Evolutionary conservation across 2,888 invertebrate genomes (phyloP), one percentile per base, ranked within the genome.

Genomic region (Caenorhabditis sp.): DNA sequence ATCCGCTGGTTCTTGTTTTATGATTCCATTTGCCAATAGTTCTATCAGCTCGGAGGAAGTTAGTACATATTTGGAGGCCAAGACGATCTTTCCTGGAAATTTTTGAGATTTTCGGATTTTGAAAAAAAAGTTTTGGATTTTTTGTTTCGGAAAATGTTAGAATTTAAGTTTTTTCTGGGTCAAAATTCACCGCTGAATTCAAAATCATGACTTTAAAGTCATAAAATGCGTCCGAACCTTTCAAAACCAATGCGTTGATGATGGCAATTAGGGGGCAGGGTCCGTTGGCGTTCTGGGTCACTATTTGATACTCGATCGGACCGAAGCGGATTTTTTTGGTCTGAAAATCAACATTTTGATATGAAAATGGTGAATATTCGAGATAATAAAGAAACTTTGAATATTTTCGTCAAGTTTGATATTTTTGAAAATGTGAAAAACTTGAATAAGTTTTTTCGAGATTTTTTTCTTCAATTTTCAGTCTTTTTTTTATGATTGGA

Each of bases 261-360:
- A 94, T 93, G 26, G 94, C 94, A 56, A 94, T 92, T 31, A 94
- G 90, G 1, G 94, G 94, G 90, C 94, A 94, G 0, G 94, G 94
- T 8, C 94, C 94, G 92, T 94, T 94, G 82, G 93, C 93, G 90
- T 94, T 94, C 90, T 94, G 94, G 2, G 94, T 94, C 14, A 94
- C 93, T 72, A 94, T 93, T 14, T 93, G 93, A 49, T 93, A 91
- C 80, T 92, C 92, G 10, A 86, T 86, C 16, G 76, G 75, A 51
- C 89, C 89, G 31, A 91, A 94, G 44, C 91, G 90, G 19, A 94
- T 93, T 93, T 93, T 93, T 89, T 94, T 94, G 6, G 94, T 91
- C 85, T 94, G 93, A 74, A 87, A 85, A 69, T 35, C 2, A 4
- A n/a, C n/a, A n/a, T 93, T 89, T 94, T 94, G 6, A 94, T 91